Percentiles rank a stretch among this genome's conserved stretches.
These are phyloP conservation scores for Eumacrocentrus americanus DNA, from an alignment of 2,888 invertebrate species.

Conservation along the genomic window DNA sequence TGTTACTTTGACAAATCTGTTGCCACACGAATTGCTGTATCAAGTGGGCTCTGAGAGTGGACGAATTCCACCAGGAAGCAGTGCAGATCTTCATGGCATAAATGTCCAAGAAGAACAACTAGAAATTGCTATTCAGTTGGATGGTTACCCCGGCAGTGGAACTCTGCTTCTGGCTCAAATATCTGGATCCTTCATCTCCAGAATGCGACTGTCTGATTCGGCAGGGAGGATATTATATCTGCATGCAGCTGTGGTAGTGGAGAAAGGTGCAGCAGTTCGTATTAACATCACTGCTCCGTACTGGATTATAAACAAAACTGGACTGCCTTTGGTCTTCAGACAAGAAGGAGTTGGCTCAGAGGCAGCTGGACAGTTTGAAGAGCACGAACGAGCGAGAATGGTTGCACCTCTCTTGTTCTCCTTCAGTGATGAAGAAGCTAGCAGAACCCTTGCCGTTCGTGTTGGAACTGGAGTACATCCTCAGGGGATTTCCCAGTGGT, in stretches of 20 bases:
- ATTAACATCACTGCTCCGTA: slow-evolving; percentile 83
- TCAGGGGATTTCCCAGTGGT: slow-evolving; percentile 73
- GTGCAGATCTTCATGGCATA: slow-evolving; percentile 59
- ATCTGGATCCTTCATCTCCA: slow-evolving; percentile 67
- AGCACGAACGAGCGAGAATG: slow-evolving; percentile 93
- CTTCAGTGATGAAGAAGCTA: slow-evolving; percentile 87
- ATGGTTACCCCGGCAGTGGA: slow-evolving; percentile 80
- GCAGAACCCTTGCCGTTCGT: slow-evolving; percentile 76
- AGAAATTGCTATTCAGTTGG: slow-evolving; percentile 78
- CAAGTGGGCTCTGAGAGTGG: slow-evolving; percentile 64
- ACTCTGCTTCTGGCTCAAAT: slow-evolving; percentile 59
- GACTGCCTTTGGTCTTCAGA: slow-evolving; percentile 92
- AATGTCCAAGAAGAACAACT: slow-evolving; percentile 72
- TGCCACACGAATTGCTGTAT: slow-evolving; percentile 81
- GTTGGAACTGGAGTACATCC: slow-evolving; percentile 74
- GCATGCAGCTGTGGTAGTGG: slow-evolving; percentile 69
- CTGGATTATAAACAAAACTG: slow-evolving; percentile 96
- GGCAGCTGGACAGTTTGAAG: slow-evolving; percentile 90
- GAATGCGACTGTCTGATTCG: slow-evolving; percentile 78
- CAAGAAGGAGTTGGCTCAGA: slow-evolving; percentile 82
- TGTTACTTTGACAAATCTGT: slow-evolving; percentile 82
- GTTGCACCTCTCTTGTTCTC: slow-evolving; percentile 92
- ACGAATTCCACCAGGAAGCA: slow-evolving; percentile 62
- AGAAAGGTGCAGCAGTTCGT: slow-evolving; percentile 68
- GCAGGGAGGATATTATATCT: slow-evolving; percentile 77